These are phyloP conservation scores for Caerostris extrusa DNA, from an alignment of 1,140 invertebrate species.

Conservation along the genomic window DNA sequence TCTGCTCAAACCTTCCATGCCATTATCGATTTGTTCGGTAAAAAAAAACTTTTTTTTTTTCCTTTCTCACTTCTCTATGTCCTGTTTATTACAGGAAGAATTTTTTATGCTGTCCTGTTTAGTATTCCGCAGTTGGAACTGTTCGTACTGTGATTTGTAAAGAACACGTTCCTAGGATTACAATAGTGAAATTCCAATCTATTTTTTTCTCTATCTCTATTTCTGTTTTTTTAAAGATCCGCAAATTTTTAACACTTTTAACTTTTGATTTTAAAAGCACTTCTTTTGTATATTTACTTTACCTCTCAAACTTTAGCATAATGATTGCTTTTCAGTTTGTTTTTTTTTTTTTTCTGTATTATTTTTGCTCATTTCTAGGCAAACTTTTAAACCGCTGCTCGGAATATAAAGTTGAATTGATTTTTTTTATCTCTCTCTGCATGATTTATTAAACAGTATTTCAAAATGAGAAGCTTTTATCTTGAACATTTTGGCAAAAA, in stretches of 20 bases:
- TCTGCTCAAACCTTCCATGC: slow-evolving; percentile 23
- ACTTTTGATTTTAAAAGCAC: neutral
- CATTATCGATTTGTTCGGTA: slow-evolving; percentile 7
- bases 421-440: too few species aligned
- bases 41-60: neutral
- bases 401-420: too few species aligned
- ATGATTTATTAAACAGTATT: too few species aligned
- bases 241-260: neutral
- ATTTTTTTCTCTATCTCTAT: neutral
- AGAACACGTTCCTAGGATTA: neutral
- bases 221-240: neutral
- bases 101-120: neutral
- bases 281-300: neutral
- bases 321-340: neutral
- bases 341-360: neutral
- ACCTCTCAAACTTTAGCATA: neutral
- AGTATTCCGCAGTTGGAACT: neutral
- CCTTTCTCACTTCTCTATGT: neutral
- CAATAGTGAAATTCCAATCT: neutral
- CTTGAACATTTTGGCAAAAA: too few species aligned
- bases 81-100: neutral
- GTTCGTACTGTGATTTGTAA: neutral
- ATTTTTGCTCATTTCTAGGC: too few species aligned
- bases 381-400: too few species aligned
- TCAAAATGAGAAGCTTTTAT: too few species aligned